A percentile compares a stretch with the other conserved stretches of the same genome.
Conservation (phyloP, 2,113 vertebrate genomes). For the Epinephelus lanceolatus region DNA sequence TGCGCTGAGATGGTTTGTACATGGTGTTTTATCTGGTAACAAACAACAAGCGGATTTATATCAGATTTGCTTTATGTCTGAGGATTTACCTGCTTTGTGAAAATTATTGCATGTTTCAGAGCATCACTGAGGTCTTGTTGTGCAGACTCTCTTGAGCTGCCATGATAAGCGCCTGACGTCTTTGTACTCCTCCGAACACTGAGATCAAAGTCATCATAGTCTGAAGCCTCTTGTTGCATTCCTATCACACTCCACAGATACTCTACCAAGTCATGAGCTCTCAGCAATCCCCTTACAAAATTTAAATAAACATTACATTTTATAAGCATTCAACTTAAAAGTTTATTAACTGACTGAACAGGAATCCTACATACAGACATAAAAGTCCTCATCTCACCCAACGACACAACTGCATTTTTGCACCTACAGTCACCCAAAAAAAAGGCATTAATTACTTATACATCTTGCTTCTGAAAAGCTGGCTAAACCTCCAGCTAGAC, state of each 20-base stretch:
- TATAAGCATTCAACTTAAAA: neutral
- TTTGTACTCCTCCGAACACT: constrained; percentile 90
- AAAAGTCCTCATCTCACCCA: constrained; percentile 27
- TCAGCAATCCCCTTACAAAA: constrained; percentile 29
- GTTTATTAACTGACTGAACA: neutral
- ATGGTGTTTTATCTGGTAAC: constrained; percentile 18
- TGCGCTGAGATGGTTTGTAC: constrained; percentile 3
- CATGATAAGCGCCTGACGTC: constrained; percentile 92
- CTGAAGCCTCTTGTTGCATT: constrained; percentile 81
- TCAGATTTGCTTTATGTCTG: constrained; percentile 86
- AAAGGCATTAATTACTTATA: constrained; percentile 50
- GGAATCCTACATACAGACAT: neutral
- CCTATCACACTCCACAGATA: constrained; percentile 67
- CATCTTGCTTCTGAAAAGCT: constrained; percentile 52
- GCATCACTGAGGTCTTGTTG: constrained; percentile 90
- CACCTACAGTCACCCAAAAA: constrained; percentile 24
- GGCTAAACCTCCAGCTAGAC: constrained; percentile 61
- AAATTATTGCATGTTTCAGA: constrained; percentile 90
- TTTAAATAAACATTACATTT: constrained; percentile 17
- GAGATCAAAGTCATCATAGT: constrained; percentile 91
- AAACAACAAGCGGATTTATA: constrained; percentile 50
- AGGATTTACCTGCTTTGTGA: constrained; percentile 92
- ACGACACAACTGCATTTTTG: constrained; percentile 22
- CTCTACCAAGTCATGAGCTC: constrained; percentile 84
- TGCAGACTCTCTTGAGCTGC: constrained; percentile 89